These are phyloP conservation scores for Premnoplex brunnescens DNA, from an alignment of 2,797 vertebrate species.

Conservation along the genomic window DNA sequence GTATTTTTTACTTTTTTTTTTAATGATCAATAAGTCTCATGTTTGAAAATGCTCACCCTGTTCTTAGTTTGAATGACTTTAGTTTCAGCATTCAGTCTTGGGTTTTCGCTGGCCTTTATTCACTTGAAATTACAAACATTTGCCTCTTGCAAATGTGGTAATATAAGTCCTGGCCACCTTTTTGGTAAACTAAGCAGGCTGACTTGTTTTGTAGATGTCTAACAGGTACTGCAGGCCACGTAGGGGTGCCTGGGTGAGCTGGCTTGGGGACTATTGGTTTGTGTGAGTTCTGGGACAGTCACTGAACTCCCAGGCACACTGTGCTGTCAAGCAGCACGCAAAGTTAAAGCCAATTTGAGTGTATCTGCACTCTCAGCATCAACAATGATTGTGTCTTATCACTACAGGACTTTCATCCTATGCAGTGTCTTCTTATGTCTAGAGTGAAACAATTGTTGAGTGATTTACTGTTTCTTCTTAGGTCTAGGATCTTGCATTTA, in stretches of 20 bases:
- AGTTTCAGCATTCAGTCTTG: neutral
- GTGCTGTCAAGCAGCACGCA: neutral
- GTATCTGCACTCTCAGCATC: neutral
- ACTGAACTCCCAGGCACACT: neutral
- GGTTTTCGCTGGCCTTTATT: neutral
- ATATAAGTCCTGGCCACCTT: neutral
- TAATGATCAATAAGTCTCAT: neutral
- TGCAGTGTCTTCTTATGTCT: neutral
- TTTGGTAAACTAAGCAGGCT: neutral
- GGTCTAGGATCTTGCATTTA: neutral
- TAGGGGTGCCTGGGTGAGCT: neutral
- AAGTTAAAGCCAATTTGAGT: neutral
- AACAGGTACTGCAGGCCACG: neutral
- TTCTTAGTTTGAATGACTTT: neutral
- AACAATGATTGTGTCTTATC: neutral
- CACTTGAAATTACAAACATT: neutral
- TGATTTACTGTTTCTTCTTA: neutral
- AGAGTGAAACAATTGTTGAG: neutral
- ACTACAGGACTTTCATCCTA: neutral
- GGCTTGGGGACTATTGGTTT: neutral
- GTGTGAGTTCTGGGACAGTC: fast-evolving
- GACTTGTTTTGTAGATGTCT: neutral
- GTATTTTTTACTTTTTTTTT: neutral
- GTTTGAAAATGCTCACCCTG: neutral
- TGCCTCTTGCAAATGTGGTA: neutral